These are phyloP conservation scores for Eleutherodactylus coqui DNA, from an alignment of 2,797 vertebrate genomes.

Conservation along the genomic window DNA sequence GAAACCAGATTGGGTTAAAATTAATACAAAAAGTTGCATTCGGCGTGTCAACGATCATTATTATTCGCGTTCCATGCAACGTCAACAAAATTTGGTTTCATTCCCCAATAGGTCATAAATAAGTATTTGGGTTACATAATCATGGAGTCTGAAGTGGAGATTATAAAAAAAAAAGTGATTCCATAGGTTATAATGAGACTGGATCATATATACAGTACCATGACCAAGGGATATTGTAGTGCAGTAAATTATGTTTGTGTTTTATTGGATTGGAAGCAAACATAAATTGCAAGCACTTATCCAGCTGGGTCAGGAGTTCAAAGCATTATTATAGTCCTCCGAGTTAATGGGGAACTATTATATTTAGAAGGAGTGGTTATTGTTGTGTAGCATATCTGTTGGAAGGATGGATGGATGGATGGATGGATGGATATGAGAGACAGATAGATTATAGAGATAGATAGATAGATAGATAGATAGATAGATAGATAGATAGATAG, in stretches of 20 bases:
- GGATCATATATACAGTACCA: conserved; percentile 5
- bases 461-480: background rate
- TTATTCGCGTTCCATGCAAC: background rate
- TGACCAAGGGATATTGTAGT: background rate
- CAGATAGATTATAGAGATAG: background rate
- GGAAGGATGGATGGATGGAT: background rate
- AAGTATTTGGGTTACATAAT: background rate
- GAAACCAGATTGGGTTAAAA: background rate
- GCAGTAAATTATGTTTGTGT: background rate
- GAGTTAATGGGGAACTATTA: conserved; percentile 11
- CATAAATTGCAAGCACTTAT: conserved; percentile 7
- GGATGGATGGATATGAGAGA: background rate
- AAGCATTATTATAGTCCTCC: background rate
- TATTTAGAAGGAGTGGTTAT: background rate
- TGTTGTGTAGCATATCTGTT: background rate
- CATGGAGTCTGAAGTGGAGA: background rate
- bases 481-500: conserved; percentile 3
- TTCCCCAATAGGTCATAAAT: background rate
- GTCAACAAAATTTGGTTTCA: background rate
- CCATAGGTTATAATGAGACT: background rate
- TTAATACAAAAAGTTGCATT: background rate
- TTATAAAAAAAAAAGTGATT: background rate
- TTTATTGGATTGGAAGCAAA: background rate
- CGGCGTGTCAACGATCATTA: background rate
- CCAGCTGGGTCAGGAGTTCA: conserved; percentile 3